Evolutionary conservation across 2,888 invertebrate species (phyloP), one percentile per base, ranked within the genome.

Genomic region (Callinectes sapidus): DNA sequence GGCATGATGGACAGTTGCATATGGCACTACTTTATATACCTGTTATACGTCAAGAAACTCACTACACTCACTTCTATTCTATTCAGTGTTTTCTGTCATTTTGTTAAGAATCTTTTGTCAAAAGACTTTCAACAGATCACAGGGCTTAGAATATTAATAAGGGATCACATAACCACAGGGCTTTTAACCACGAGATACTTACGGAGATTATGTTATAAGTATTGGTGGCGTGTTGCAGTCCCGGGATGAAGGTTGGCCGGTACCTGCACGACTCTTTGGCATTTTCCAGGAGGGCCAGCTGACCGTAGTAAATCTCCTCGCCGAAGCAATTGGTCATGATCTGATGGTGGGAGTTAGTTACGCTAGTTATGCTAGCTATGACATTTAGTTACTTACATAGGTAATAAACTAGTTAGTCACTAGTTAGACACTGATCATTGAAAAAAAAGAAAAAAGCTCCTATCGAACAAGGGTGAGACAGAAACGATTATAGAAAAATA

Each of bases 121-220:
- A 10, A 10, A 48, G 48, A 48, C 48, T 48, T 48, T 48, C 48
- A 61, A 61, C 23, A 61, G 61, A 23, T 61, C 61, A 61, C 61
- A 10, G 16, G 61, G 23, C 61, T 23, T 23, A 6, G 23, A 61
- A 61, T 16, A n/a, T n/a, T n/a, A n/a, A n/a, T 23, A 18, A 61
- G 23, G 18, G 48, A 48, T 48, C 0, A 10, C 10, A 28, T 28
- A 71, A 8, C 6, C 2, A 61, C 61, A 2, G 48, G 48, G 10
- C 48, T 61, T 61, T 2, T 23, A 0, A 61, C 13, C 61, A 61
- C 61, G 18, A 61, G 23, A 32, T 35, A 32, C 87, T 42, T 32
- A 88, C 88, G 32, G 88, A n/a, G 32, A 88, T 88, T 14, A n/a
- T 42, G 55, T 88, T 88, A 32, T 54, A 32, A 28, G 87, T 87